A percentile compares a stretch with the other conserved stretches of the same genome.
phyloP scores from a whole-genome alignment of 2,888 invertebrate species.

The Noctuana brunneofusca region DNA sequence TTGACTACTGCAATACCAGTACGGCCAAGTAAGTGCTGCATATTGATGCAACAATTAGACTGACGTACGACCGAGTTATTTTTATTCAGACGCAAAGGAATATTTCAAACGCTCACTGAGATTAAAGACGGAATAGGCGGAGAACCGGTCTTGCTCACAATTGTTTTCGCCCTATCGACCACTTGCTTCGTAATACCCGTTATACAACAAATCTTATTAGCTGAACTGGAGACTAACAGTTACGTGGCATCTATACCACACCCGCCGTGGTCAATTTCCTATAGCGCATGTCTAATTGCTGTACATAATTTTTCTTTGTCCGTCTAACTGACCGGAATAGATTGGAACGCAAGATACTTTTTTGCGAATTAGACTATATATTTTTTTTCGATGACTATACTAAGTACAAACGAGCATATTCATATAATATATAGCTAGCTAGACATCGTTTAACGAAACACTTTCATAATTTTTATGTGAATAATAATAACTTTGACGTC shows the following conservation, averaged over 20 bases:
- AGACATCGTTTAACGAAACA: too few species aligned
- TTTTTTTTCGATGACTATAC: neutral
- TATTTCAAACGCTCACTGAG: slow-evolving; percentile 20
- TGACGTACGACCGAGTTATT: neutral
- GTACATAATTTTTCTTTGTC: slow-evolving; percentile 42
- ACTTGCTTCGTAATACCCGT: slow-evolving; percentile 61
- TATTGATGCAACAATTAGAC: slow-evolving; percentile 9
- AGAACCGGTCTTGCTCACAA: slow-evolving; percentile 62
- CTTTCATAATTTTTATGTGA: too few species aligned
- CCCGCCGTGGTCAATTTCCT: slow-evolving; percentile 56
- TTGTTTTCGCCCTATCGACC: slow-evolving; percentile 65
- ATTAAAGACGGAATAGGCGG: slow-evolving; percentile 41
- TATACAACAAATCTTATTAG: slow-evolving; percentile 73
- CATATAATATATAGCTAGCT: too few species aligned
- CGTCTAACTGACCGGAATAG: slow-evolving; percentile 35
- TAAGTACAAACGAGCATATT: neutral
- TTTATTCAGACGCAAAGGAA: slow-evolving; percentile 8
- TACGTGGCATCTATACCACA: slow-evolving; percentile 55
- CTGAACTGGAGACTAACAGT: slow-evolving; percentile 59
- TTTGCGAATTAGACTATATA: slow-evolving; percentile 12
- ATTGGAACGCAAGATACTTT: slow-evolving; percentile 36
- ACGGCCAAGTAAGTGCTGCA: neutral
- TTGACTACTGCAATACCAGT: too few species aligned
- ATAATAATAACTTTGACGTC: too few species aligned
- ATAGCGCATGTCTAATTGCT: slow-evolving; percentile 52